These are phyloP conservation scores for Odontophorus gujanensis DNA, from an alignment of 2,113 vertebrate species.

Conservation along the genomic window DNA sequence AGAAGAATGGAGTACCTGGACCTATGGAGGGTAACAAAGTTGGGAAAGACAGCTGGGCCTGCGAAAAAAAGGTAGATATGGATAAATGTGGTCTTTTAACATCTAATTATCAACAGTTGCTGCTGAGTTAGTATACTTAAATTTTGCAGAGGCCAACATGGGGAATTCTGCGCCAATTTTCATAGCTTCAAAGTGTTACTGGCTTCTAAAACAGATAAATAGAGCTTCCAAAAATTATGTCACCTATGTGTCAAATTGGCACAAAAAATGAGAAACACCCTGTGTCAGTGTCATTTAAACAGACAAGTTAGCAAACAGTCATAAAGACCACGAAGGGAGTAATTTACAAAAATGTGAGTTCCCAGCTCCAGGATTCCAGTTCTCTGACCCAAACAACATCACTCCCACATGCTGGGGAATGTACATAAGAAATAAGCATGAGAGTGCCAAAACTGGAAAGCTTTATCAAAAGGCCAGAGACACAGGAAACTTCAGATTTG, in stretches of 20 bases:
- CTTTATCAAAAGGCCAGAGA: neutral
- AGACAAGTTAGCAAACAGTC: constrained; percentile 54
- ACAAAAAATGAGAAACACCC: constrained; percentile 49
- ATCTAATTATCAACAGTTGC: neutral
- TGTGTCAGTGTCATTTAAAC: constrained; percentile 18
- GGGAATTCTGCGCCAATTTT: neutral
- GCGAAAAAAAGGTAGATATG: neutral
- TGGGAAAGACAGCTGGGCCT: constrained; percentile 18
- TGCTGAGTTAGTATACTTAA: neutral
- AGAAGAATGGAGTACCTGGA: constrained; percentile 44
- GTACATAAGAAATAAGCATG: neutral
- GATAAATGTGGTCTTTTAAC: constrained; percentile 7
- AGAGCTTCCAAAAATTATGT: constrained; percentile 45
- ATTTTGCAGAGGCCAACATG: neutral
- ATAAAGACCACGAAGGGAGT: constrained; percentile 15
- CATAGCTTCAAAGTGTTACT: constrained; percentile 3
- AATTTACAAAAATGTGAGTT: constrained; percentile 50
- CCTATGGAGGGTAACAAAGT: constrained; percentile 23
- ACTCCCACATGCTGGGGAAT: constrained; percentile 60
- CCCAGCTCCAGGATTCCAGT: constrained; percentile 53
- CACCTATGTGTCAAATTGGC: constrained; percentile 45
- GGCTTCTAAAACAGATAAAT: constrained; percentile 33
- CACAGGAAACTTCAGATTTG: constrained; percentile 24
- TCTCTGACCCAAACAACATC: constrained; percentile 58
- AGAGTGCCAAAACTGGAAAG: constrained; percentile 44